Percentiles rank a stretch among this genome's conserved stretches.
These are phyloP conservation scores for Tipula helvola DNA, from an alignment of 2,888 invertebrate genomes.

Conservation along the genomic window DNA sequence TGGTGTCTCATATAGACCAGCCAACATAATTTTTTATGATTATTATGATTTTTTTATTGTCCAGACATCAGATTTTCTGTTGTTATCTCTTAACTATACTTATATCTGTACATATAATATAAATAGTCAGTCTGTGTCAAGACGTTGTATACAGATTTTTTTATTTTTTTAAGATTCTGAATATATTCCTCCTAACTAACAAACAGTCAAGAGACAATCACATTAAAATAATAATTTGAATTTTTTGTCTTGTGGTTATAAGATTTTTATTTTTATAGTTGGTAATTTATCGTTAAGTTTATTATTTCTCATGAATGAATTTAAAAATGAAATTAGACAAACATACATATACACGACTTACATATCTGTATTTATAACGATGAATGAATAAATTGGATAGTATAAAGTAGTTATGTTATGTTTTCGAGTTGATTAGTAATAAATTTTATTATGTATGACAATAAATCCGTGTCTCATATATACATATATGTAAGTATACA, in stretches of 20 bases:
- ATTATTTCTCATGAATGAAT: not conserved
- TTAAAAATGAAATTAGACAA: not conserved
- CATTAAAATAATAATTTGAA: not conserved
- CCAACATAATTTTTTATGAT: constrained; percentile 4
- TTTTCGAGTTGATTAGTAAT: not conserved
- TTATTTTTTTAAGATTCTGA: not conserved
- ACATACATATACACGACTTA: not conserved
- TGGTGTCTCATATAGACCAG: not conserved
- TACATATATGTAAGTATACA: not conserved
- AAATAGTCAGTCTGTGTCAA: not conserved
- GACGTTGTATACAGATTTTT: not conserved
- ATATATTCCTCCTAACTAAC: not conserved
- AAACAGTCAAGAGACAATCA: not conserved
- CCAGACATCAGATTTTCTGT: not conserved
- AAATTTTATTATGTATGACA: not conserved
- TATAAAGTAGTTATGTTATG: not conserved
- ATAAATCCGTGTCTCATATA: not conserved
- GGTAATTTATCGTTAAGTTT: not conserved
- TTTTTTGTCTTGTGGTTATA: not conserved
- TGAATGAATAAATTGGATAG: not conserved
- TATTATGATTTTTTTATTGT: not conserved
- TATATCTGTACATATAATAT: not conserved
- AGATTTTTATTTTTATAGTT: not conserved
- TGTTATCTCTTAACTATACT: not conserved
- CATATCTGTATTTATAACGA: not conserved